Base-by-base conservation (phyloP, 2,797 vertebrate species). In the Apodemus agrarius region DNA sequence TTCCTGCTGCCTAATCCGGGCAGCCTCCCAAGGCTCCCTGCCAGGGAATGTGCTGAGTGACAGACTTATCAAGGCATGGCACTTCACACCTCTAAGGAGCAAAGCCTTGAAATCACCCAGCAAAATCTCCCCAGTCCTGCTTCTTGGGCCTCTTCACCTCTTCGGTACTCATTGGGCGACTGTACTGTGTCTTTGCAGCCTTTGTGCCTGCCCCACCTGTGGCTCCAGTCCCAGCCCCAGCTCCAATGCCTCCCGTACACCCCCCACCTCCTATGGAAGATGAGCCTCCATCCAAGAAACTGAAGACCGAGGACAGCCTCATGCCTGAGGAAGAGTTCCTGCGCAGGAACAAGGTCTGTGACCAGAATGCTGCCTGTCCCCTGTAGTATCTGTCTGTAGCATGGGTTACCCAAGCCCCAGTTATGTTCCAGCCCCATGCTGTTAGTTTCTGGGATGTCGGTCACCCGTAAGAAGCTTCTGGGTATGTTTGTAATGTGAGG, bases 321-420 rank as follows among this genome's bases (percentile, higher is more conserved):
- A 99, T 99, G 87, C 99, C 99, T 10, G 99, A 99, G 97, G 99
- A 99, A 37, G 99, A 99, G 94, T 99, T 99, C 90, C 99, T 99
- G 26, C 99, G 99, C 95, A 99, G 99, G 97, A 99, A 99, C 98
- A 99, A 99, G 99, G 99, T 99, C 87, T 6, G 0, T 5, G 89
- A 8, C 19, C 6, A 49, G 59, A 46, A 37, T 78, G n/a, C 67
- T 65, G 31, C 52, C 43, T 37, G 14, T 13, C 19, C 52, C 46
- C 37, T 80, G 8, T 43, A 90, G 22, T 43, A 1, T 24, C 29
- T 75, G 67, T 78, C n/a, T 24, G n/a, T 19, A 31, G 34, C 17
- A 24, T 61, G 43, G 21, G 43, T 65, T 78, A 59, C 57, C 21
- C 59, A 37, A 34, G 37, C 17, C 29, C 74, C 21, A 5, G 26